These are phyloP conservation scores for Drosophila truncata DNA, from an alignment of 1,140 invertebrate species.

Conservation along the genomic window DNA sequence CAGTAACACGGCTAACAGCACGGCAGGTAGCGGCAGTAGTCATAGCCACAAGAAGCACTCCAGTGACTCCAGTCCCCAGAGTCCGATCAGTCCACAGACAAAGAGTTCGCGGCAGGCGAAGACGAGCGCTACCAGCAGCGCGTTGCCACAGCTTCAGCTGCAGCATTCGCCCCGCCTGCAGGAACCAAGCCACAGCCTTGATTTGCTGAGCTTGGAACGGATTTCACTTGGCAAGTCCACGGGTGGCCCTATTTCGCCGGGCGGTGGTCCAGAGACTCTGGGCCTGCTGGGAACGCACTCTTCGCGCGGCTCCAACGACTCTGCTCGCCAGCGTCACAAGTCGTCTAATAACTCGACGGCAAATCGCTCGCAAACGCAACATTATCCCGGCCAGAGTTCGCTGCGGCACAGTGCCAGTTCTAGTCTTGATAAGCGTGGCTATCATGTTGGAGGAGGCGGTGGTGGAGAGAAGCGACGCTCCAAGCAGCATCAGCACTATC, in stretches of 20 bases:
- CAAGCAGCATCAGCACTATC: constrained; percentile 63
- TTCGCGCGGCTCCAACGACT: constrained; percentile 78
- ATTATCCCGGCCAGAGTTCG: constrained; percentile 63
- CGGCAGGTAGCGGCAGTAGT: constrained; percentile 72
- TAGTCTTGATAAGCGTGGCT: constrained; percentile 85
- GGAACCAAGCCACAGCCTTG: constrained; percentile 62
- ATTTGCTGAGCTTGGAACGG: constrained; percentile 70
- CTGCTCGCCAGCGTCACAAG: constrained; percentile 66
- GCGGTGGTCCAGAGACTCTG: constrained; percentile 66
- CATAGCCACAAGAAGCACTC: constrained; percentile 80
- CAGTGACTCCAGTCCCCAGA: constrained; percentile 84
- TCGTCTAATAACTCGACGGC: constrained; percentile 71
- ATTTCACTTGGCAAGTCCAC: constrained; percentile 62
- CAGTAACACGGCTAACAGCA: constrained; percentile 73
- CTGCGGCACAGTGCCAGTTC: constrained; percentile 73
- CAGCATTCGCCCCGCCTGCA: constrained; percentile 69
- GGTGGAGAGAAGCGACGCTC: constrained; percentile 75
- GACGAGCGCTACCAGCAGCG: constrained; percentile 71
- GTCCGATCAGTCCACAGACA: constrained; percentile 82
- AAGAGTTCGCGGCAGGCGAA: constrained; percentile 76
- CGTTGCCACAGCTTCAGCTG: constrained; percentile 58
- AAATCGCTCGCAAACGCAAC: constrained; percentile 65
- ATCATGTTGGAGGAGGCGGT: constrained; percentile 84
- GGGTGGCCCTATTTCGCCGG: constrained; percentile 68
- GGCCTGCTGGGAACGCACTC: constrained; percentile 77